Evolutionary conservation across 2,888 invertebrate species (phyloP).

Genomic region (Meandrusa payeni): DNA sequence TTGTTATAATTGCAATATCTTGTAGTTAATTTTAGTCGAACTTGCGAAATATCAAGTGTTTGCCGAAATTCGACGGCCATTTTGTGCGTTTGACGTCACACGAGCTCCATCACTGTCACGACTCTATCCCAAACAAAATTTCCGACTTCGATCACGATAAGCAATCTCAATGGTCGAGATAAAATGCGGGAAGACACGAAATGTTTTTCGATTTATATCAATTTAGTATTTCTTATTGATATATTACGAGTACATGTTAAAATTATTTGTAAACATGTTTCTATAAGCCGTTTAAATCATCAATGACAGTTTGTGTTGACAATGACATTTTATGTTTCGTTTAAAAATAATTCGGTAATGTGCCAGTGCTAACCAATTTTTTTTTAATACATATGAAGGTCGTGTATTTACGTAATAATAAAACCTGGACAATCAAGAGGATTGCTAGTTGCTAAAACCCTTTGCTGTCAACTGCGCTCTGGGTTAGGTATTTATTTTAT

Average conservation of each 20-base stretch:
- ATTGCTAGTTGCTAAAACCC: no score
- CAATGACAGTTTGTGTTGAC: constrained; percentile 6
- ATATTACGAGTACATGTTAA: constrained; percentile 4
- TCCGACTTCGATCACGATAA: constrained; percentile 34
- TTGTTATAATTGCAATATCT: no score
- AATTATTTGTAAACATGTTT: not conserved
- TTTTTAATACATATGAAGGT: no score
- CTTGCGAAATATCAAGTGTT: constrained; percentile 12
- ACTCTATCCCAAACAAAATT: constrained; percentile 16
- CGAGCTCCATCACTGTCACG: constrained; percentile 24
- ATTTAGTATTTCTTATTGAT: constrained; percentile 8
- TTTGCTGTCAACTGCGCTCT: no score
- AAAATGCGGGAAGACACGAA: constrained; percentile 27
- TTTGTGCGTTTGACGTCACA: not conserved
- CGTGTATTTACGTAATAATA: no score
- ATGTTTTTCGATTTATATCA: constrained; percentile 8
- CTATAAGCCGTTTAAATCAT: not conserved
- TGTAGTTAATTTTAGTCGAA: not conserved
- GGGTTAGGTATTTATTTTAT: no score
- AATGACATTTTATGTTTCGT: not conserved
- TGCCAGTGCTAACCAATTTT: constrained; percentile 17
- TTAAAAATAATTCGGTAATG: not conserved
- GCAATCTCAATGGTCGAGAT: constrained; percentile 39
- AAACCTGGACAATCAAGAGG: no score
- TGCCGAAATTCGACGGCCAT: constrained; percentile 3